Conservation (phyloP, 2,797 vertebrate species). For the Sebastes miniatus region DNA sequence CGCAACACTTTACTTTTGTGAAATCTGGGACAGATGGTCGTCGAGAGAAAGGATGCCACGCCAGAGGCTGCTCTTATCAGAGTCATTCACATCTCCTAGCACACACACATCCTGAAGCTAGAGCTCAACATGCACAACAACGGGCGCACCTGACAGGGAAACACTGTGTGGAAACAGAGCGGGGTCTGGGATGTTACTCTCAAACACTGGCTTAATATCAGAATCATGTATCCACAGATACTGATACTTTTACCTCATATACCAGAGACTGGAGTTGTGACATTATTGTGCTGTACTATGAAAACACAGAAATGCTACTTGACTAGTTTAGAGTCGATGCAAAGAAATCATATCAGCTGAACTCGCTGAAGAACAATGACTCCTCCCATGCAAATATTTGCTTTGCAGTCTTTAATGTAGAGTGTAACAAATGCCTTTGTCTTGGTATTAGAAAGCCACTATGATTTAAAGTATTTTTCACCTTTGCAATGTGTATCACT, state of each 20-base stretch:
- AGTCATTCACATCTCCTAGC: slow-evolving; percentile 44
- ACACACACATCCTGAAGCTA: slow-evolving; percentile 29
- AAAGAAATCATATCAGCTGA: not conserved
- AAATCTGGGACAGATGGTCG: slow-evolving; percentile 80
- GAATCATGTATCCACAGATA: not conserved
- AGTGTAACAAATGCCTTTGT: not conserved
- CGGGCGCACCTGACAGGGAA: slow-evolving; percentile 22
- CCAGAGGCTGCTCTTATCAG: slow-evolving; percentile 73
- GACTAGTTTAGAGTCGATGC: not conserved
- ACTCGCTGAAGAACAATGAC: not conserved
- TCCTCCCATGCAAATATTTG: not conserved
- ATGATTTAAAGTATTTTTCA: not conserved
- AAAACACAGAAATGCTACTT: not conserved
- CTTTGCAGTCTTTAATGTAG: not conserved
- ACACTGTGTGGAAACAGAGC: not conserved
- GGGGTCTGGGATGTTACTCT: not conserved
- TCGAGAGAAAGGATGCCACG: slow-evolving; percentile 56
- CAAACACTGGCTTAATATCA: not conserved
- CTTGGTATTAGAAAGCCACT: not conserved
- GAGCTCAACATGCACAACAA: slow-evolving; percentile 25
- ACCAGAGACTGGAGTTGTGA: not conserved
- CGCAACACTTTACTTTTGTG: slow-evolving; percentile 68
- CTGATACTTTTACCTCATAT: not conserved
- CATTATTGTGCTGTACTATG: not conserved
- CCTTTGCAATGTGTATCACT: not conserved